A percentile compares a stretch with the other conserved stretches of the same genome.
Conservation (phyloP, 2,888 invertebrate genomes). For the Caenorhabditis imperialis region DNA sequence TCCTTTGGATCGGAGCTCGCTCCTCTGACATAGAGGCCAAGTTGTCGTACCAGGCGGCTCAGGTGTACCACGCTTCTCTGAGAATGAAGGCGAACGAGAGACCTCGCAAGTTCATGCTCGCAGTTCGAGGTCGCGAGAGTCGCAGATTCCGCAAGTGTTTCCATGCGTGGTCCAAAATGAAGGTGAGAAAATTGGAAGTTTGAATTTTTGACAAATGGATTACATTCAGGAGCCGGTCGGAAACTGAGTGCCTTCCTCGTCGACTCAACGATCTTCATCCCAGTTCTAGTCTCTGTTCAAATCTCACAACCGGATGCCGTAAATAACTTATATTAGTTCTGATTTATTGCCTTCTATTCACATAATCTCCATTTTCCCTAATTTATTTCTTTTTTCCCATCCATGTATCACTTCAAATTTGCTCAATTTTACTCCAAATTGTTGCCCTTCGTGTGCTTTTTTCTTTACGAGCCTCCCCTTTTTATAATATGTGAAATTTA, state of each 20-base stretch:
- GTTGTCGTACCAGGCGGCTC: constrained; percentile 94
- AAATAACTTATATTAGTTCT: neutral
- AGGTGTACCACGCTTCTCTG: constrained; percentile 98
- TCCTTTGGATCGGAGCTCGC: constrained; percentile 95
- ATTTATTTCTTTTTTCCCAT: constrained; percentile 17
- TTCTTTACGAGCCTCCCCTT: neutral
- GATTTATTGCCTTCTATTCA: constrained; percentile 7
- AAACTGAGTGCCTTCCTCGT: neutral
- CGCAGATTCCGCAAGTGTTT: constrained; percentile 96
- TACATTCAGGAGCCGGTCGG: constrained; percentile 34
- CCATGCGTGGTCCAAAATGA: constrained; percentile 96
- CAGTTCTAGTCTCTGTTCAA: constrained; percentile 15
- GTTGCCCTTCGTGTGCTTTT: neutral
- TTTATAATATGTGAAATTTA: constrained; percentile 39
- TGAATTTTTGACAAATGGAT: neutral
- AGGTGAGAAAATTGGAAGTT: no score
- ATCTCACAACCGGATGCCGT: neutral
- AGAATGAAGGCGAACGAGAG: constrained; percentile 92
- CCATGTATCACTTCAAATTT: constrained; percentile 29
- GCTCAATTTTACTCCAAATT: constrained; percentile 11
- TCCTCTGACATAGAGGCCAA: constrained; percentile 99
- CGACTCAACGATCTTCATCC: constrained; percentile 1
- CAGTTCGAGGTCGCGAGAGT: constrained; percentile 94
- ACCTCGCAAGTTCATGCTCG: constrained; percentile 91
- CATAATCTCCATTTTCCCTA: constrained; percentile 6